Conservation (phyloP, 2,888 invertebrate species). For the Formica aserva region DNA sequence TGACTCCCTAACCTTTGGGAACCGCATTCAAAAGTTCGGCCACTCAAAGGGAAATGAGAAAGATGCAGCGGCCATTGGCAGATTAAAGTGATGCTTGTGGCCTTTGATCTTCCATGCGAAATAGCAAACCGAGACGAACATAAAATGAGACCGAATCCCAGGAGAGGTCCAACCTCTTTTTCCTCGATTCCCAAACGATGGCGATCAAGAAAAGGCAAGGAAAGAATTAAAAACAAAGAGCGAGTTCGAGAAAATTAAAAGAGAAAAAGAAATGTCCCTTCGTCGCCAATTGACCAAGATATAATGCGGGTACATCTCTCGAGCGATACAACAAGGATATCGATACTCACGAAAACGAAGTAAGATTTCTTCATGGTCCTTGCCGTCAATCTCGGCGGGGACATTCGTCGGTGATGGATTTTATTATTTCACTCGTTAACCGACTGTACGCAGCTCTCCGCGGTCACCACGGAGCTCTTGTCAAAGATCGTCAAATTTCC, state of each 20-base stretch:
- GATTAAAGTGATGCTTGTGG: slow-evolving; percentile 73
- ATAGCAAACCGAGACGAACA: slow-evolving; percentile 49
- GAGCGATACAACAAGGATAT: neutral
- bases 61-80: slow-evolving; percentile 72
- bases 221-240: neutral
- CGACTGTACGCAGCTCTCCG: slow-evolving; percentile 29
- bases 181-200: slow-evolving; percentile 50
- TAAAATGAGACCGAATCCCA: slow-evolving; percentile 50
- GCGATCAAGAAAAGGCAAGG: slow-evolving; percentile 28
- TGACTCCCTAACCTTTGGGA: slow-evolving; percentile 29
- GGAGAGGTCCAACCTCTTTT: slow-evolving; percentile 49
- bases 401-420: slow-evolving; percentile 13
- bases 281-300: neutral
- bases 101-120: slow-evolving; percentile 74
- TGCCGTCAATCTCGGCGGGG: slow-evolving; percentile 34
- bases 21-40: slow-evolving; percentile 42
- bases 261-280: neutral
- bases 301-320: neutral
- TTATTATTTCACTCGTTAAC: slow-evolving; percentile 21
- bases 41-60: slow-evolving; percentile 55
- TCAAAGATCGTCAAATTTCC: slow-evolving; percentile 66
- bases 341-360: slow-evolving; percentile 70
- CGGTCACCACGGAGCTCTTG: slow-evolving; percentile 59
- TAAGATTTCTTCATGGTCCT: slow-evolving; percentile 68
- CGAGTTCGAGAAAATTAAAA: neutral